Evolutionary conservation across 2,888 invertebrate species (phyloP).

Genomic region (Limenitis arthemis): DNA sequence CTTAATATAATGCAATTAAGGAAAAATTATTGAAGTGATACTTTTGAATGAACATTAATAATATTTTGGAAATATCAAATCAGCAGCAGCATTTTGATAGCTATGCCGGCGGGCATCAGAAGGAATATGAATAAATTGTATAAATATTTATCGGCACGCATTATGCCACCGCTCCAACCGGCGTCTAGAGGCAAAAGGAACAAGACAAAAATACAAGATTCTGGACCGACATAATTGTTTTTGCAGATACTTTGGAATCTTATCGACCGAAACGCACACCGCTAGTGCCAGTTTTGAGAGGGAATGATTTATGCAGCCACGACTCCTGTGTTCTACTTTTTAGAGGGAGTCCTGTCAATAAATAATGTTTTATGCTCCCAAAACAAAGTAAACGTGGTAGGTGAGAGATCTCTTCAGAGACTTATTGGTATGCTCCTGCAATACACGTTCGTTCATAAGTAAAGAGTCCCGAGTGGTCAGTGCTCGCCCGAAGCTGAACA

Average conservation of each 20-base stretch:
- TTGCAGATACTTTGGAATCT: conserved; percentile 53
- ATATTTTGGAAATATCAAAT: conserved; percentile 8
- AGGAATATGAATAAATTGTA: conserved; percentile 64
- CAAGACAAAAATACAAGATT: conserved; percentile 53
- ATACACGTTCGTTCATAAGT: conserved; percentile 15
- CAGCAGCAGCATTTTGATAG: conserved; percentile 16
- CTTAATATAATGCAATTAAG: no score
- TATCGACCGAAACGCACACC: conserved; percentile 46
- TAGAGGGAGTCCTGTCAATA: conserved; percentile 26
- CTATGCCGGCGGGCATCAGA: conserved; percentile 20
- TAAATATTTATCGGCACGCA: conserved; percentile 64
- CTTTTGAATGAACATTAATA: neutral
- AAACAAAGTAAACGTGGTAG: conserved; percentile 18
- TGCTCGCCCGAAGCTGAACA: neutral
- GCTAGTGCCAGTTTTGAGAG: conserved; percentile 57
- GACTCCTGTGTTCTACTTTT: conserved; percentile 28
- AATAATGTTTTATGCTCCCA: conserved; percentile 22
- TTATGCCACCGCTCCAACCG: conserved; percentile 45
- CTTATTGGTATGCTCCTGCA: conserved; percentile 19
- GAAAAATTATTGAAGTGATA: no score
- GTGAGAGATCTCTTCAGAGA: conserved; percentile 22
- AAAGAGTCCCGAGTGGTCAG: conserved; percentile 5
- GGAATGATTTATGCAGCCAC: conserved; percentile 33
- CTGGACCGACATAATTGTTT: conserved; percentile 59
- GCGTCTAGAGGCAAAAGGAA: conserved; percentile 47